Percentiles rank a stretch among this genome's conserved stretches.
Evolutionary conservation across 2,888 invertebrate genomes (phyloP).

Genomic region (Himalopsyche japonica): DNA sequence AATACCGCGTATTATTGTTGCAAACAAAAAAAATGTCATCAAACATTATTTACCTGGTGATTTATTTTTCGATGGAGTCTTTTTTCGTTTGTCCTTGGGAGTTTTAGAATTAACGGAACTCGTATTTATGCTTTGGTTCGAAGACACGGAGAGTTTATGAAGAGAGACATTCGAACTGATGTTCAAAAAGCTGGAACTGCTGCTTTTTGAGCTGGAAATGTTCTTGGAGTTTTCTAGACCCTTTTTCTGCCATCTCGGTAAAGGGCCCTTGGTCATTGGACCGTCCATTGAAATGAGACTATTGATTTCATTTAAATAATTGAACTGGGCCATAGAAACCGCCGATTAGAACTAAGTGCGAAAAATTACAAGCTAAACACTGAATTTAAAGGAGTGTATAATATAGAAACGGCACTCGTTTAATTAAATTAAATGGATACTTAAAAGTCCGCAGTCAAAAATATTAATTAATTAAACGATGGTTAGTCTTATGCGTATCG

Average conservation of each 20-base stretch:
- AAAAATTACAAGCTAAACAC: neutral
- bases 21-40: constrained; percentile 31
- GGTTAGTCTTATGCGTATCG: neutral
- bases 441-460: neutral
- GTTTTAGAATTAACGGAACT: constrained; percentile 62
- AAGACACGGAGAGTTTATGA: constrained; percentile 64
- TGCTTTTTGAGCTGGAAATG: constrained; percentile 54
- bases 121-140: constrained; percentile 61
- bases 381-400: neutral
- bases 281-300: constrained; percentile 79
- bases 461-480: neutral
- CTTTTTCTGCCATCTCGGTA: constrained; percentile 78
- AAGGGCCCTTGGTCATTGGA: constrained; percentile 75
- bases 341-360: neutral
- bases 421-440: neutral
- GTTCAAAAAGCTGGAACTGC: constrained; percentile 55
- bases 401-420: neutral
- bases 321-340: constrained; percentile 73
- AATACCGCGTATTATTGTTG: too few relatives aligned
- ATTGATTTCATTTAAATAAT: constrained; percentile 79
- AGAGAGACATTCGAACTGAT: constrained; percentile 69
- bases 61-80: constrained; percentile 67
- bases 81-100: constrained; percentile 66
- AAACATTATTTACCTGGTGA: constrained; percentile 59
- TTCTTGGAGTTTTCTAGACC: constrained; percentile 61